A percentile compares a stretch with the other conserved stretches of the same genome.
Conservation (phyloP, 2,888 invertebrate species). For the Danaus chrysippus region DNA sequence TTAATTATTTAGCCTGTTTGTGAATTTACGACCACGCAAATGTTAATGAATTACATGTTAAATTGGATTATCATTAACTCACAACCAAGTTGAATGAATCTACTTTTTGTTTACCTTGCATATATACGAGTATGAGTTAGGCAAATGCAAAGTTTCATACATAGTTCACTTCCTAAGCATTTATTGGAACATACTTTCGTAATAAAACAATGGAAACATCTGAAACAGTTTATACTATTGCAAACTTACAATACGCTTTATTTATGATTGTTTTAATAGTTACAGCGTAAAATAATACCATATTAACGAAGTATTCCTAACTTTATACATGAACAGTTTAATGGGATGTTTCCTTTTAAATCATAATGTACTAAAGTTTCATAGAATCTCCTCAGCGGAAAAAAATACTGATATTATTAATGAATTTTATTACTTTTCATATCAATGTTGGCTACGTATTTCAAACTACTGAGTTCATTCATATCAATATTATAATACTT, state of each 20-base stretch:
- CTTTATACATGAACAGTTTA: not conserved
- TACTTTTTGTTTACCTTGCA: not conserved
- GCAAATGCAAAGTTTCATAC: constrained; percentile 3
- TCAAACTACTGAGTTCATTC: too few species aligned
- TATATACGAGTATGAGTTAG: not conserved
- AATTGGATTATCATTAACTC: not conserved
- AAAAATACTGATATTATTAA: too few species aligned
- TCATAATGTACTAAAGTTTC: too few species aligned
- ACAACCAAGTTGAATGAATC: not conserved
- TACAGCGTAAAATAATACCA: constrained; percentile 18
- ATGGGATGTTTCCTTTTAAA: not conserved
- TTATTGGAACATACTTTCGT: constrained; percentile 2
- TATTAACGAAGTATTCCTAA: not conserved
- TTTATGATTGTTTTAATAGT: constrained; percentile 28
- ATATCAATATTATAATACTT: too few species aligned
- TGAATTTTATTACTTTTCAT: too few species aligned
- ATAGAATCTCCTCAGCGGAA: too few species aligned
- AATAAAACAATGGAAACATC: constrained; percentile 5
- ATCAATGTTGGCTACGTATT: too few species aligned
- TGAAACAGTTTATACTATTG: constrained; percentile 1
- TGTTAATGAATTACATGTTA: constrained; percentile 3
- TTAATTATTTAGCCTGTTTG: constrained; percentile 25
- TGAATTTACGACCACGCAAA: constrained; percentile 13
- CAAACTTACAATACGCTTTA: constrained; percentile 7
- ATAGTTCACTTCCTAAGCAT: constrained; percentile 3